Conservation (phyloP, 2,113 vertebrate species). For the Lagopus muta region DNA sequence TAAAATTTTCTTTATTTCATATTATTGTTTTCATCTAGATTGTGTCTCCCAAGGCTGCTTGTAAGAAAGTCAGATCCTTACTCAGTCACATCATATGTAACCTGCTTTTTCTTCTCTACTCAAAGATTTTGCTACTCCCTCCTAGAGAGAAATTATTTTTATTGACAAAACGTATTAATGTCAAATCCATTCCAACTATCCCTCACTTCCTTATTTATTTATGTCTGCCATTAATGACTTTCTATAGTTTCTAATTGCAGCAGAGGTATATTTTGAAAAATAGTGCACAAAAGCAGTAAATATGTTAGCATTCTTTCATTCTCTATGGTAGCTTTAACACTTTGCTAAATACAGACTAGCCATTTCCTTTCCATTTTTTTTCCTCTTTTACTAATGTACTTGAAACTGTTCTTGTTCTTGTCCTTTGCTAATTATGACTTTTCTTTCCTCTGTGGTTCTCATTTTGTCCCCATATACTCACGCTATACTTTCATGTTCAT, state of each 20-base stretch:
- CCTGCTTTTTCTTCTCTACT: conserved; percentile 1
- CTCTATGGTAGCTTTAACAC: background rate
- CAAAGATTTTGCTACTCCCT: background rate
- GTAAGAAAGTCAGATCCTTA: background rate
- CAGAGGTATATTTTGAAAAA: background rate
- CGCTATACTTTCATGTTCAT: conserved; percentile 18
- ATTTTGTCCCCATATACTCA: background rate
- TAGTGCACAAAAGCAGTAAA: background rate
- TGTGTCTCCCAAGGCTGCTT: background rate
- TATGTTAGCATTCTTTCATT: background rate
- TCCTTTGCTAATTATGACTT: background rate
- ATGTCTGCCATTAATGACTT: background rate
- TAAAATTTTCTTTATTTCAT: background rate
- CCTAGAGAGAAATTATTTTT: background rate
- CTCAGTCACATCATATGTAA: background rate
- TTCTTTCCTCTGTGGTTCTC: background rate
- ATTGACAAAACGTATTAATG: background rate
- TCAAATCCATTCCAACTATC: background rate
- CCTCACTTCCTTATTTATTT: background rate
- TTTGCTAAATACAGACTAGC: background rate
- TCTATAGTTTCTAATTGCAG: background rate
- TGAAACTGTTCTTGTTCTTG: conserved; percentile 10
- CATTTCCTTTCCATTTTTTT: background rate
- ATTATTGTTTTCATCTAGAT: conserved; percentile 6
- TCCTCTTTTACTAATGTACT: background rate